These are phyloP conservation scores for Rhadina sibilatrix DNA, from an alignment of 2,113 vertebrate species.

Conservation along the genomic window DNA sequence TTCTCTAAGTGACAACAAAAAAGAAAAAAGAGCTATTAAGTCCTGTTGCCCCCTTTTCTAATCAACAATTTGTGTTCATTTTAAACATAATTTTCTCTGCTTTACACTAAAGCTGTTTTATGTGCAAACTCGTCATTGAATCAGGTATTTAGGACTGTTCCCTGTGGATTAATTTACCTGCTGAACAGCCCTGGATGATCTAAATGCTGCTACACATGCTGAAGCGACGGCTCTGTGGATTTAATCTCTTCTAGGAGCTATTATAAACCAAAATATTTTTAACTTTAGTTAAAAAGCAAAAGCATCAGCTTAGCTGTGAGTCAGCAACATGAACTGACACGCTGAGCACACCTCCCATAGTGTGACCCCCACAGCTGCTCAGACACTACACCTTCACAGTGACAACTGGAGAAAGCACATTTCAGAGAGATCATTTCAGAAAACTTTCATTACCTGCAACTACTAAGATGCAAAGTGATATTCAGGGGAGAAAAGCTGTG, in stretches of 20 bases:
- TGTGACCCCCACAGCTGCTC: not conserved
- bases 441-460: not conserved
- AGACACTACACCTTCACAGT: not conserved
- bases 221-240: not conserved
- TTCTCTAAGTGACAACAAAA: not conserved
- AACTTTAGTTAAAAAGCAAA: not conserved
- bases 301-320: not conserved
- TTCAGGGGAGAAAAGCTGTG: not conserved
- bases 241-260: not conserved
- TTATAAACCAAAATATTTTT: not conserved
- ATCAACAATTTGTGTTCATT: not conserved
- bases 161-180: slow-evolving; percentile 40
- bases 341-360: fast-evolving
- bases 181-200: not conserved
- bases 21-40: not conserved
- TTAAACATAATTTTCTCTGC: not conserved
- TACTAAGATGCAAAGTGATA: not conserved
- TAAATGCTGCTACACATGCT: not conserved
- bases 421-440: not conserved
- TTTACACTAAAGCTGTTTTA: not conserved
- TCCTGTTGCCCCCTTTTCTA: not conserved
- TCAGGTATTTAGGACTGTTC: slow-evolving; percentile 16
- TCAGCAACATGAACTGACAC: fast-evolving
- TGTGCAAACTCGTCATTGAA: not conserved
- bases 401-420: not conserved